Percentiles rank a stretch among this genome's conserved stretches.
These are phyloP conservation scores for Ormyrus rosae DNA, from an alignment of 2,888 invertebrate species.

Conservation along the genomic window DNA sequence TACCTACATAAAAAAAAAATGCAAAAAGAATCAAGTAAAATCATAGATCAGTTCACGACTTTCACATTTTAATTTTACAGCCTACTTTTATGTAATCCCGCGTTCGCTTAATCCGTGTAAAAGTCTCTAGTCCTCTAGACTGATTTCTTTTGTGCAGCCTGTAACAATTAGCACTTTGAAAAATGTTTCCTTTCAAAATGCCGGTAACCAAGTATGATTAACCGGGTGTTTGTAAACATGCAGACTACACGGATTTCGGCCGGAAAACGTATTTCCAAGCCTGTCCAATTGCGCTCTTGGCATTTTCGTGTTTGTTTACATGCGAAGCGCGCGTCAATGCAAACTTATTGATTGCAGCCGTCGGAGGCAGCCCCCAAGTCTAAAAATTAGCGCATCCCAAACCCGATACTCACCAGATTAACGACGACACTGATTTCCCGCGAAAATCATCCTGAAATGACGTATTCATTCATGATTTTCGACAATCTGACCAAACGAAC, in stretches of 20 bases:
- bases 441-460: conserved; percentile 65
- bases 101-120: conserved; percentile 10
- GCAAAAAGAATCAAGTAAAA: neutral
- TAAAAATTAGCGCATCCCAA: neutral
- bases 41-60: neutral
- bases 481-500: conserved; percentile 73
- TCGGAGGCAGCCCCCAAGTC: no score
- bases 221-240: conserved; percentile 45
- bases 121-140: conserved; percentile 6
- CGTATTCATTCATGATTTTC: conserved; percentile 76
- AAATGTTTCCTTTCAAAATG: neutral
- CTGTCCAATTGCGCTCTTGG: conserved; percentile 54
- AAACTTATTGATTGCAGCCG: conserved; percentile 50
- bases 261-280: conserved; percentile 59
- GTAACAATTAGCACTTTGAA: neutral
- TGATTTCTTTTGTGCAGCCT: neutral
- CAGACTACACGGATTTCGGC: conserved; percentile 42
- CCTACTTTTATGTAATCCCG: conserved; percentile 33
- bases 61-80: conserved; percentile 21
- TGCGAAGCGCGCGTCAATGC: conserved; percentile 62
- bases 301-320: conserved; percentile 71
- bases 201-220: neutral
- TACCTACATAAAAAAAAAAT: neutral
- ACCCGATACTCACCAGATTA: conserved; percentile 65
- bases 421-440: conserved; percentile 57